Base-by-base conservation (phyloP, 2,797 vertebrate genomes). In the Arctocebus calabarensis region DNA sequence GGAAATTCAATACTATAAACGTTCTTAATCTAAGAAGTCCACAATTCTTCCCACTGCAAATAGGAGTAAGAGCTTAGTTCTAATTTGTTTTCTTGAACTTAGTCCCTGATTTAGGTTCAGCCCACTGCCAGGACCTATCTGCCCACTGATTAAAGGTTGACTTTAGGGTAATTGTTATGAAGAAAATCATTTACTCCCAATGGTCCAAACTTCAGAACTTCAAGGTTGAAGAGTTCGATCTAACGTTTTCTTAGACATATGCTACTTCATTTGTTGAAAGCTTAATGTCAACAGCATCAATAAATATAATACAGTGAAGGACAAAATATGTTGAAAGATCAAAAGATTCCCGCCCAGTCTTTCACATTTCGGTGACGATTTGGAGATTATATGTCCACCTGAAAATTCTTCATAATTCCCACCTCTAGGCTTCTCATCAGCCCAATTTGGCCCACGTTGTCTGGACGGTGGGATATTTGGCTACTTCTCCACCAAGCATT, bases 401-500 rank as follows among this genome's bases (percentile, higher is more conserved):
- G 13, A 52, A 48, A 84, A 91, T 71, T 48, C 34, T 90, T 75
- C 34, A 82, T 20, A 64, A 73, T 34, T 52, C 32, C 84, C 20
- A n/a, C 17, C 17, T 70, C 23, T 3, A 27, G 11, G 19, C 48
- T 62, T n/a, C 59, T 90, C 57, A 12, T 55, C 29, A 68, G 61
- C n/a, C 34, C 9, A 20, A 5, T 25, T 25, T 52, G 70, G 19
- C 29, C 66, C 43, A n/a, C 25, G 77, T 27, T 45, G 40, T 74
- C n/a, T 79, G 59, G 37, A 86, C 81, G 25, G n/a, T 62, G n/a
- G 13, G 22, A 32, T 11, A 77, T 79, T 25, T 11, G 43, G 66
- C 23, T 27, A 57, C 61, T 52, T 96, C 19, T 13, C 20, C 64
- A 83, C 48, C 61, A 78, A 25, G n/a, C 90, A 90, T 90, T 95